Evolutionary conservation across 2,113 vertebrate species (phyloP), one percentile per base, ranked within the genome.

Genomic region (Ceyx margarethae): DNA sequence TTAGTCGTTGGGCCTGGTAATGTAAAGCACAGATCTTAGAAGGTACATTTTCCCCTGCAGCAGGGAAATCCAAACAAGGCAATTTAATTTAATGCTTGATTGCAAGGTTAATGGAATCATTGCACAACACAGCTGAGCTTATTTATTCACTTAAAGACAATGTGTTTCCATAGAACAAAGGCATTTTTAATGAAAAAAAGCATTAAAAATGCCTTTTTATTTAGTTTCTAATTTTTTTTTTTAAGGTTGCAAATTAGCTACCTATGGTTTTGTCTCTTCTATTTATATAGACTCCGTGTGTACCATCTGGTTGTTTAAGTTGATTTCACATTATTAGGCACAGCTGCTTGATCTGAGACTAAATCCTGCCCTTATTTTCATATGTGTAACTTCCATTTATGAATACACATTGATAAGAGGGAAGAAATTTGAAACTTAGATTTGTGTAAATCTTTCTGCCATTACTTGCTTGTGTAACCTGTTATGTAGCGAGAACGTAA

Each of bases 31-130:
- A 89, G 89, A 61, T 65, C 51, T 94, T 87, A 64, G 42, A 91
- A 96, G 74, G 87, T 95, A 56, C 45, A 21, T 94, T 96, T 94
- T 61, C 57, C 87, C 86, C 91, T 91, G 37, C 71, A 94, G 93
- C 95, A 74, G 62, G 62, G 86, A 96, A 91, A 75, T 96, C 90
- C 94, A 92, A 29, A 91, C 72, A 78, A 93, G 91, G 60, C 91
- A 75, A 73, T 93, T 97, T 96, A 95, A 97, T 98, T 98, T 97
- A 96, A 95, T 91, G 96, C 94, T 97, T 95, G 84, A 69, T 78
- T 94, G 86, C 89, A 81, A 85, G 95, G 93, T 95, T 98, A 97
- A 97, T 96, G 91, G 94, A 96, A 95, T 93, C 89, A 76, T 37
- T 89, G 95, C 74, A 94, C 87, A 87, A 84, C 84, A 85, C 91